phyloP scores from a whole-genome alignment of 2,888 invertebrate genomes.

The Liodrosophila aerea region DNA sequence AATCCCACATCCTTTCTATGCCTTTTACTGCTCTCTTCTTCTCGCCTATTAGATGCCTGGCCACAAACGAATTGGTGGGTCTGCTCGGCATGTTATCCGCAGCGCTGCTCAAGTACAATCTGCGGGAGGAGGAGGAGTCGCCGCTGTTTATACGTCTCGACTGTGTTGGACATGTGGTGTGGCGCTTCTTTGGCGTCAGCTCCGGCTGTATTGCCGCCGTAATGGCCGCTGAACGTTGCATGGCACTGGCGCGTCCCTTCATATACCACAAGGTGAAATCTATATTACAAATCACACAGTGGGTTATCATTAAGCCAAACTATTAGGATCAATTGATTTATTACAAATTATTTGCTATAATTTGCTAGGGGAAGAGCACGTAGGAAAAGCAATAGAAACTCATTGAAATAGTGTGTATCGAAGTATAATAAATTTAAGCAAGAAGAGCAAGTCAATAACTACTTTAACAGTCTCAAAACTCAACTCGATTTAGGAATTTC shows the following conservation, averaged over 20 bases:
- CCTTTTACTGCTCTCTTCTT: not conserved
- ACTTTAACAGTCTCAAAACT: too few relatives aligned
- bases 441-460: too few relatives aligned
- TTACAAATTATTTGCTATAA: too few relatives aligned
- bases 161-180: slow-evolving; percentile 85
- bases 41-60: slow-evolving; percentile 85
- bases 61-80: slow-evolving; percentile 91
- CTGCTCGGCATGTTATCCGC: slow-evolving; percentile 90
- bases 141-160: slow-evolving; percentile 74
- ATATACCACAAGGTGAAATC: slow-evolving; percentile 90
- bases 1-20: slow-evolving; percentile 33
- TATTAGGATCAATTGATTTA: too few relatives aligned
- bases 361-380: too few relatives aligned
- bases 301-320: not conserved
- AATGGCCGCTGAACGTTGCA: slow-evolving; percentile 94
- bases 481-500: too few relatives aligned
- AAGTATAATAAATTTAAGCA: too few relatives aligned
- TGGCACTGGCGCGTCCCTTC: slow-evolving; percentile 93
- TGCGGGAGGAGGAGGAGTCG: slow-evolving; percentile 78
- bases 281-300: not conserved
- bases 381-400: too few relatives aligned
- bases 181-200: slow-evolving; percentile 92
- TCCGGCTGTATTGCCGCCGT: slow-evolving; percentile 94
- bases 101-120: slow-evolving; percentile 84
- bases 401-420: too few relatives aligned